A percentile compares a stretch with the other conserved stretches of the same genome.
Evolutionary conservation across 2,888 invertebrate genomes (phyloP).

Genomic region (Cryptocephalus moraei): DNA sequence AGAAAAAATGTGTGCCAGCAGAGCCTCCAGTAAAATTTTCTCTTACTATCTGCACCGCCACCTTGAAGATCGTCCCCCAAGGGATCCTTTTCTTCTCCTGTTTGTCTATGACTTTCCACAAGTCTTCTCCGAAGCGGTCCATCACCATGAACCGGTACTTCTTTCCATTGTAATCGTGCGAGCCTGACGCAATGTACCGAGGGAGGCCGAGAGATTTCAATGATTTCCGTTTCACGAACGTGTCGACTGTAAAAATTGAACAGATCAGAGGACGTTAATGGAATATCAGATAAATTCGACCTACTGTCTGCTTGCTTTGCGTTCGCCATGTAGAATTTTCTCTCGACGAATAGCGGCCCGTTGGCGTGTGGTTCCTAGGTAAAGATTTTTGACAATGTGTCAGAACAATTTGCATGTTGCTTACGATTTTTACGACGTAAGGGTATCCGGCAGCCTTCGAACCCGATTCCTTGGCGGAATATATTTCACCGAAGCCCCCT

Average conservation of each 20-base stretch:
- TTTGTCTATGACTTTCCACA: conserved; percentile 52
- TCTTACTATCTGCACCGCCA: too few relatives aligned
- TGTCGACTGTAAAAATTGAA: conserved; percentile 48
- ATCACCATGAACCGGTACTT: conserved; percentile 85
- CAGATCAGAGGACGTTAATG: neutral
- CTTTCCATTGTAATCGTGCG: conserved; percentile 60
- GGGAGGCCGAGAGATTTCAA: conserved; percentile 76
- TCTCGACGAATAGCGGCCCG: conserved; percentile 91
- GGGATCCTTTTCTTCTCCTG: too few relatives aligned
- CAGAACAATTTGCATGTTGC: conserved; percentile 25
- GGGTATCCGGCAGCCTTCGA: conserved; percentile 44
- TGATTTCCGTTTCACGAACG: conserved; percentile 58
- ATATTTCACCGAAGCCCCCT: conserved; percentile 93
- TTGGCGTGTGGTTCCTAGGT: conserved; percentile 79
- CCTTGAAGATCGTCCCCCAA: too few relatives aligned
- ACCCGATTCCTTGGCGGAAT: conserved; percentile 60
- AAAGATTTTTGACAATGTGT: neutral
- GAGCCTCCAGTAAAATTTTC: too few relatives aligned
- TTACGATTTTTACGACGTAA: conserved; percentile 72
- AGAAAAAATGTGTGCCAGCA: too few relatives aligned
- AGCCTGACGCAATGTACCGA: conserved; percentile 71
- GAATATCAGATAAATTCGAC: conserved; percentile 14
- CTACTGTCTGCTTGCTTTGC: conserved; percentile 61
- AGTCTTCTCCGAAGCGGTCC: conserved; percentile 79
- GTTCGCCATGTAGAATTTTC: conserved; percentile 78